Evolutionary conservation across 2,888 invertebrate genomes (phyloP).

Genomic region (Pteria penguin): DNA sequence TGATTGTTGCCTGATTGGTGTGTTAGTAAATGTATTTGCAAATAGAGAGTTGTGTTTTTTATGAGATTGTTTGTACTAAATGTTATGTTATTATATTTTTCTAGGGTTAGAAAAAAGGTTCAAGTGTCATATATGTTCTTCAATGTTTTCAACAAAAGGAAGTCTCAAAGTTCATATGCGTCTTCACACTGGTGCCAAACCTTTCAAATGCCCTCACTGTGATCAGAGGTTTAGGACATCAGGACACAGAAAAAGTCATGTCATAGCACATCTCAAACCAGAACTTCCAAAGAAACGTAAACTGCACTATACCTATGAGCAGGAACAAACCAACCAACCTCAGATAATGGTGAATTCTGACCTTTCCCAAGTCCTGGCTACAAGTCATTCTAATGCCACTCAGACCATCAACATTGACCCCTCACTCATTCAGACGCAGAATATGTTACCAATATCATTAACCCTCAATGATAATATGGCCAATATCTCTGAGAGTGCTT

Average conservation of each 20-base stretch:
- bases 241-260: slow-evolving; percentile 85
- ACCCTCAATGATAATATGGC: slow-evolving; percentile 54
- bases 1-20: no score
- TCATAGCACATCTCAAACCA: slow-evolving; percentile 82
- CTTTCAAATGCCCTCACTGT: slow-evolving; percentile 92
- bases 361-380: slow-evolving; percentile 42
- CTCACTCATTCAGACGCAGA: slow-evolving; percentile 63
- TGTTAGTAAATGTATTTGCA: no score
- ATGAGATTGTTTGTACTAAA: neutral
- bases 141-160: slow-evolving; percentile 80
- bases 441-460: slow-evolving; percentile 70
- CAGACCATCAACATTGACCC: slow-evolving; percentile 68
- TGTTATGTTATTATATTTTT: neutral
- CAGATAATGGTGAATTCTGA: slow-evolving; percentile 46
- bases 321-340: slow-evolving; percentile 6
- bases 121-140: slow-evolving; percentile 79
- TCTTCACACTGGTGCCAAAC: slow-evolving; percentile 85
- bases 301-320: slow-evolving; percentile 14
- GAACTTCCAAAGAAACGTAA: slow-evolving; percentile 47
- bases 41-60: no score
- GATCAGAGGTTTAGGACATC: slow-evolving; percentile 85
- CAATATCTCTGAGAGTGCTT: slow-evolving; percentile 58
- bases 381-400: slow-evolving; percentile 44
- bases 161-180: slow-evolving; percentile 80
- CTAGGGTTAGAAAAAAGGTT: slow-evolving; percentile 77